phyloP scores from a whole-genome alignment of 2,797 vertebrate genomes.

The Epinephelus coioides region DNA sequence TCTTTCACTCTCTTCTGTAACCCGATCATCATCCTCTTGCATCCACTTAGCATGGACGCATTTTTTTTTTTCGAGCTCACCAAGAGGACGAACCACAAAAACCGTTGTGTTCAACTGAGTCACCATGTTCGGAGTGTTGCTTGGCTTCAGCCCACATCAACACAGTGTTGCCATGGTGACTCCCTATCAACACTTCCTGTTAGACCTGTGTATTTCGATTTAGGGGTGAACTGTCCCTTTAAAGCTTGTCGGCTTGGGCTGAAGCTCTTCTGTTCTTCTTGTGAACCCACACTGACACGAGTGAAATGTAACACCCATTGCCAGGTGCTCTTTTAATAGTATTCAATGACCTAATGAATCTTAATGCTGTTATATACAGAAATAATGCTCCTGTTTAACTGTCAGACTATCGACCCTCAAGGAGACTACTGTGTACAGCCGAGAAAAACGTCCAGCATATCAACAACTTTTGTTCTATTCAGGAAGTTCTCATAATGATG shows the following conservation, averaged over 20 bases:
- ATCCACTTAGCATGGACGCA: not conserved
- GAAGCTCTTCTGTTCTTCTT: slow-evolving; percentile 29
- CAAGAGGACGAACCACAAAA: slow-evolving; percentile 33
- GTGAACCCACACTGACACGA: not conserved
- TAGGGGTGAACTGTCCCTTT: no score
- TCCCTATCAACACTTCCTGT: slow-evolving; percentile 74
- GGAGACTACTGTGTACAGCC: slow-evolving; percentile 9
- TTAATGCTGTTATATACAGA: not conserved
- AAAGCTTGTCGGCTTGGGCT: no score
- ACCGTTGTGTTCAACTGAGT: slow-evolving; percentile 28
- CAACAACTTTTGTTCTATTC: slow-evolving; percentile 15
- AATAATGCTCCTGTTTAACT: not conserved
- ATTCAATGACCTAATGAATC: slow-evolving; percentile 2
- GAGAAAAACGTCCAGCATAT: slow-evolving; percentile 42
- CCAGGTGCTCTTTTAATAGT: slow-evolving; percentile 1
- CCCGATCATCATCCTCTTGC: not conserved
- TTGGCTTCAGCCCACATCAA: slow-evolving; percentile 65
- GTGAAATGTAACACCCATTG: slow-evolving; percentile 16
- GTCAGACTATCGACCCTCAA: not conserved
- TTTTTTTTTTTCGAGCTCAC: slow-evolving; percentile 20
- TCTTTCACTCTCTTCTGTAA: slow-evolving; percentile 1
- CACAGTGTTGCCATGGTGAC: slow-evolving; percentile 60
- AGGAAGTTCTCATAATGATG: slow-evolving; percentile 6
- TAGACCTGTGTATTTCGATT: slow-evolving; percentile 4
- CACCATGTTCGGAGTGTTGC: slow-evolving; percentile 44